Evolutionary conservation across 2,888 invertebrate species (phyloP), one percentile per base, ranked within the genome.

Genomic region (Epirrhoe alternata): DNA sequence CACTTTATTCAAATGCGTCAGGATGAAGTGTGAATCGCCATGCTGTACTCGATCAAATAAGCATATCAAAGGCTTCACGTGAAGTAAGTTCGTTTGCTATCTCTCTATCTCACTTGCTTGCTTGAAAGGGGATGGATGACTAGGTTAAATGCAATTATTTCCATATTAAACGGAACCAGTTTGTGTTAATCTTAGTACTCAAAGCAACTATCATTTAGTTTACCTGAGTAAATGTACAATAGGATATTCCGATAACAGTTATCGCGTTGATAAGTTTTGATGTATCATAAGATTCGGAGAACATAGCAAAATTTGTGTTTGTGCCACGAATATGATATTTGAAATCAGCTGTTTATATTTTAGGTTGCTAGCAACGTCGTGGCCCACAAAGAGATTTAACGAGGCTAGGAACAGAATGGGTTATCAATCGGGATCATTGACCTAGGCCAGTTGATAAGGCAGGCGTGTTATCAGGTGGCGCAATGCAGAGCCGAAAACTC

Each of bases 401-500:
- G 64, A 64, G 67, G 55, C 66, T 66, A 70, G 72, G 64, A 49
- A 60, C 66, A 72, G 71, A 70, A 70, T 71, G 74, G 77, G 81
- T 85, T 87, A 88, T 87, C 86, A 85, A 68, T 68, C 65, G 74
- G 78, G 88, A 82, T 85, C 87, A 76, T 79, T 77, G 86, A 85
- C 84, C 87, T 77, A 77, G 47, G 70, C 70, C 68, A 58, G 73
- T 75, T 86, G 89, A 89, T 90, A 90, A 85, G 79, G 77, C 77
- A 59, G 14, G 47, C 74, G 80, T 79, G 82, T 85, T 89, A 90
- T 90, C 90, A 87, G 83, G 82, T 87, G 88, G 84, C 88, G 89
- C 89, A 89, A 87, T 89, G 88, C 89, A 89, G 88, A 77, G 79
- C 87, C 85, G 76, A 87, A 89, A 88, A 86, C 78, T 78, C 77